Conservation (phyloP, 2,113 vertebrate species). For the Oreochromis spilurus region DNA sequence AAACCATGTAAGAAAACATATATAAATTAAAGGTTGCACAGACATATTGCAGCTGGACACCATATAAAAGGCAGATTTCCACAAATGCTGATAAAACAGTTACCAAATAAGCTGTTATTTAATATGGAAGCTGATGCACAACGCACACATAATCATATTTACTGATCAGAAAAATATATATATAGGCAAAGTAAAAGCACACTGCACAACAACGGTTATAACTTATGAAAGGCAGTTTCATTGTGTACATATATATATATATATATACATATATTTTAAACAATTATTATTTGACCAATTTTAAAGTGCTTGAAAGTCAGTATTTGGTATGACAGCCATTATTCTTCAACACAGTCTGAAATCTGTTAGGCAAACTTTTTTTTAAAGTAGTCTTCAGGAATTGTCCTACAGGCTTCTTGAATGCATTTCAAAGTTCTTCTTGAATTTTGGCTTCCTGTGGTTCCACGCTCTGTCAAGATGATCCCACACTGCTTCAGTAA, state of each 20-base stretch:
- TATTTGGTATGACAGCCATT: neutral
- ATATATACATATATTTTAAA: neutral
- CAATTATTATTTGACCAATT: neutral
- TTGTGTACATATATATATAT: neutral
- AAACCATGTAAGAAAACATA: neutral
- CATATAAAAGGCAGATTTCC: neutral
- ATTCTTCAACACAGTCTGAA: neutral
- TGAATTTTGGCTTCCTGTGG: neutral
- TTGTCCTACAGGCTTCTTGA: neutral
- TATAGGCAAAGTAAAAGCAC: neutral
- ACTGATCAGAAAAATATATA: neutral
- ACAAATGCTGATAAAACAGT: neutral
- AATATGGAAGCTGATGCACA: neutral
- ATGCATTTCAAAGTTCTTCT: neutral
- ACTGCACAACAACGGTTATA: neutral
- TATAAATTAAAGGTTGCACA: neutral
- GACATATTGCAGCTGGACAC: neutral
- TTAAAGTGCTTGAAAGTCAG: neutral
- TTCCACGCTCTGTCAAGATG: neutral
- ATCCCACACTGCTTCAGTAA: neutral
- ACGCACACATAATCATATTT: neutral
- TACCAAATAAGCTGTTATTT: neutral
- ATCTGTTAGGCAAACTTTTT: neutral
- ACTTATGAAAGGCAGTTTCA: neutral
- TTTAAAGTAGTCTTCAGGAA: neutral